Conservation (phyloP, 2,888 invertebrate species). For the Arge pagana region DNA sequence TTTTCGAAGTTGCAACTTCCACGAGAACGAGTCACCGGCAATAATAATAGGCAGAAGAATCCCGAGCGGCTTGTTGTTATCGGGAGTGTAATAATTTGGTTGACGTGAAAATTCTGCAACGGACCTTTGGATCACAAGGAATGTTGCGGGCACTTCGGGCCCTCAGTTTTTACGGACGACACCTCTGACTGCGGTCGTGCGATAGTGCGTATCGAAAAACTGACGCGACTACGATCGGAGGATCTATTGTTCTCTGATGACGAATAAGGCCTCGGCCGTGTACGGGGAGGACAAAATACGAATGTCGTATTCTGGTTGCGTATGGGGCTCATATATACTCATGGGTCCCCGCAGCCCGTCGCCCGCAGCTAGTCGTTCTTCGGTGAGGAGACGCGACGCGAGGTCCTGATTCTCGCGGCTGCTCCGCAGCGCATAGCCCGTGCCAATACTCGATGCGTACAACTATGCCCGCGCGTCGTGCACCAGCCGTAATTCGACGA, state of each 20-base stretch:
- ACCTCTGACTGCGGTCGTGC: slow-evolving; percentile 10
- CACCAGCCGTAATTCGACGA: too few relatives aligned
- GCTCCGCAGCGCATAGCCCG: neutral
- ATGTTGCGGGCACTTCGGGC: slow-evolving; percentile 17
- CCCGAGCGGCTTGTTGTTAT: neutral
- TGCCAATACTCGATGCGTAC: neutral
- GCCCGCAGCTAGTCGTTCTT: slow-evolving; percentile 28
- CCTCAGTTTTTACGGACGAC: slow-evolving; percentile 11
- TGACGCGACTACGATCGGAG: slow-evolving; percentile 15
- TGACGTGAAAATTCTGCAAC: slow-evolving; percentile 14
- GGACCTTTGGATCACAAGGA: slow-evolving; percentile 6
- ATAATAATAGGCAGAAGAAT: too few relatives aligned
- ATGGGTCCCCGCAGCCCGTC: slow-evolving; percentile 38
- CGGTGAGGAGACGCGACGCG: slow-evolving; percentile 29
- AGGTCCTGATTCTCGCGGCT: slow-evolving; percentile 21
- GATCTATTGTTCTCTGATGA: slow-evolving; percentile 16
- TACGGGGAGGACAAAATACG: slow-evolving; percentile 47
- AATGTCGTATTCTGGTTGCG: slow-evolving; percentile 57
- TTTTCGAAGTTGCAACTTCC: too few relatives aligned
- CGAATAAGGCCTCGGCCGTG: slow-evolving; percentile 37
- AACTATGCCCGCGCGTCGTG: too few relatives aligned
- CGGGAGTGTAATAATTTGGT: slow-evolving; percentile 10
- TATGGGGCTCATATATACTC: slow-evolving; percentile 56
- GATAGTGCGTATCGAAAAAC: slow-evolving; percentile 3
- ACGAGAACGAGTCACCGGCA: too few relatives aligned